Conservation (phyloP, 2,888 invertebrate genomes). For the Cataglyphis rosenhaueri region DNA sequence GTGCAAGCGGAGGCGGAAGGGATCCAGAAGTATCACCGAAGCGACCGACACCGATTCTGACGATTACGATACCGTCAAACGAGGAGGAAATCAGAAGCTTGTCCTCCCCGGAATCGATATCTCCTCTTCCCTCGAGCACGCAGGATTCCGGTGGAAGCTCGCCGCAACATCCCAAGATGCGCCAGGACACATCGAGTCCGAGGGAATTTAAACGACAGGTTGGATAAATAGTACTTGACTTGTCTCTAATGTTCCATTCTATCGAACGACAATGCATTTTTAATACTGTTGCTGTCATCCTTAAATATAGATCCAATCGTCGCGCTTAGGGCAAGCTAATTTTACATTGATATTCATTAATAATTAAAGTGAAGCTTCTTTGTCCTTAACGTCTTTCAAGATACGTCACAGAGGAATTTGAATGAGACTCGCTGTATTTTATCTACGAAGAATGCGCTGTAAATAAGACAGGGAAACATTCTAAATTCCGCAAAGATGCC, state of each 20-base stretch:
- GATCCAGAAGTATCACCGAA: constrained; percentile 71
- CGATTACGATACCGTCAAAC: constrained; percentile 88
- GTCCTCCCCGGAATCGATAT: constrained; percentile 82
- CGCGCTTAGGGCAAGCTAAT: too few species aligned
- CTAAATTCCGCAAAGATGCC: not conserved
- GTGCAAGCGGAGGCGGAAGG: constrained; percentile 60
- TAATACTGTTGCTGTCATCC: not conserved
- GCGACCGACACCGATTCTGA: constrained; percentile 86
- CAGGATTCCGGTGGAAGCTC: constrained; percentile 72
- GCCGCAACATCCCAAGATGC: constrained; percentile 70
- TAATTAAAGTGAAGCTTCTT: not conserved
- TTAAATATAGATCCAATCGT: constrained; percentile 17
- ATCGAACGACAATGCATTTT: not conserved
- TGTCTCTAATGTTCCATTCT: not conserved
- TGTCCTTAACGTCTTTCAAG: not conserved
- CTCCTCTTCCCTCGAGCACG: constrained; percentile 73
- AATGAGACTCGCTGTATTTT: not conserved
- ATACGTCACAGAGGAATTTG: not conserved
- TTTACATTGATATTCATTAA: not conserved
- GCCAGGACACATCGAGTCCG: constrained; percentile 62
- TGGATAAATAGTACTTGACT: constrained; percentile 49
- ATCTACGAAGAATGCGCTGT: not conserved
- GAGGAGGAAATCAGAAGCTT: constrained; percentile 87
- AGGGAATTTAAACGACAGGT: constrained; percentile 78
- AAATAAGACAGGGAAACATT: not conserved